These are phyloP conservation scores for Listronotus oregonensis DNA, from an alignment of 1,140 invertebrate genomes.

Conservation along the genomic window DNA sequence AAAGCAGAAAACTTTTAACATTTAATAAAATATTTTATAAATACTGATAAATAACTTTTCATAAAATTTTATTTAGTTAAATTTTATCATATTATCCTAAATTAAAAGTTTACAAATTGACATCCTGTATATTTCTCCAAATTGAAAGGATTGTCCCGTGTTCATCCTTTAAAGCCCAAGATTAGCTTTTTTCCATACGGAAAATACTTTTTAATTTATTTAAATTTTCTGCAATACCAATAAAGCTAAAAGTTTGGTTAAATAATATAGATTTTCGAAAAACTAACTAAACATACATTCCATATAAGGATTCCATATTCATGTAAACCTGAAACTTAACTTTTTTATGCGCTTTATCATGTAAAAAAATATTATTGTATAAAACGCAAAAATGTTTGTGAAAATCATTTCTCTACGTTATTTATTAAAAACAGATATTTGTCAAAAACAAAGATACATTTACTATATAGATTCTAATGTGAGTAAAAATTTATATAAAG, in stretches of 20 bases:
- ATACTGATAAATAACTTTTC: too few relatives aligned
- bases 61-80: too few relatives aligned
- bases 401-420: background rate
- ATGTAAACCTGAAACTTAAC: background rate
- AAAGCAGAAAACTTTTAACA: too few relatives aligned
- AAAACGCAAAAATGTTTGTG: constrained; percentile 14
- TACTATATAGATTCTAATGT: constrained; percentile 1
- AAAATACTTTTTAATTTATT: too few relatives aligned
- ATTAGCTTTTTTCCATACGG: too few relatives aligned
- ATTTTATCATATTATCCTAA: too few relatives aligned
- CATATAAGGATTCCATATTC: constrained; percentile 7
- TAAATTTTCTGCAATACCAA: too few relatives aligned
- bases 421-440: constrained; percentile 5
- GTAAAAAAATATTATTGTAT: constrained; percentile 15
- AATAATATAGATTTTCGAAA: background rate
- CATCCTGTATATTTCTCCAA: too few relatives aligned
- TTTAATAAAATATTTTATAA: too few relatives aligned
- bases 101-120: too few relatives aligned
- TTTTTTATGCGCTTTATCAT: constrained; percentile 20
- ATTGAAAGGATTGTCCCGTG: too few relatives aligned
- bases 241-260: background rate
- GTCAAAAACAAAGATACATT: background rate
- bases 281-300: constrained; percentile 5
- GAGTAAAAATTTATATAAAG: constrained; percentile 19
- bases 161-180: too few relatives aligned